Conservation (phyloP, 2,888 invertebrate species). For the Polylopha cassiicola region DNA sequence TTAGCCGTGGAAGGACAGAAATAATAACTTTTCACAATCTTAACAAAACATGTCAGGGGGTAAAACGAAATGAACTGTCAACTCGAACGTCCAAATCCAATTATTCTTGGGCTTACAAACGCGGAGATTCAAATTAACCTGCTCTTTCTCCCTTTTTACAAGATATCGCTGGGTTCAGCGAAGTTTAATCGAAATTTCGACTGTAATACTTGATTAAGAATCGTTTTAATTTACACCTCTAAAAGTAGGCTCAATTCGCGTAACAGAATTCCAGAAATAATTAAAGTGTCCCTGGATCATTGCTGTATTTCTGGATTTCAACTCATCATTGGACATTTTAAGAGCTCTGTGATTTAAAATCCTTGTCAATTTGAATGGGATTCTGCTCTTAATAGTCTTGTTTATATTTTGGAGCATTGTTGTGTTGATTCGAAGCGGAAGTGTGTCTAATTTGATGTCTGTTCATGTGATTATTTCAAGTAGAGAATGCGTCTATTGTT, state of each 20-base stretch:
- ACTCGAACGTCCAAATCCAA: slow-evolving; percentile 71
- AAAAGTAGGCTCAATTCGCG: slow-evolving; percentile 18
- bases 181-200: slow-evolving; percentile 40
- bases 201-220: slow-evolving; percentile 53
- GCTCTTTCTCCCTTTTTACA: slow-evolving; percentile 54
- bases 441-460: too few relatives aligned
- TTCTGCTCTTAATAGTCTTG: too few relatives aligned
- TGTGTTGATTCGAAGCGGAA: too few relatives aligned
- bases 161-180: slow-evolving; percentile 44
- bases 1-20: slow-evolving; percentile 50
- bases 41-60: slow-evolving; percentile 65
- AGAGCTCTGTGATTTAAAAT: neutral
- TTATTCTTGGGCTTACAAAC: slow-evolving; percentile 66
- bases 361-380: too few relatives aligned
- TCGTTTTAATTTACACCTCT: slow-evolving; percentile 45
- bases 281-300: slow-evolving; percentile 10
- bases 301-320: slow-evolving; percentile 14
- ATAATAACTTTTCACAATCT: slow-evolving; percentile 71
- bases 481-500: too few relatives aligned
- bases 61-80: slow-evolving; percentile 73
- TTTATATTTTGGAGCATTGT: too few relatives aligned
- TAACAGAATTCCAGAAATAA: slow-evolving; percentile 20
- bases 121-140: slow-evolving; percentile 68
- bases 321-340: slow-evolving; percentile 6
- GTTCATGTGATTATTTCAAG: too few relatives aligned